Evolutionary conservation across 1,140 invertebrate species (phyloP), one percentile per base, ranked within the genome.

Genomic region (Rhagoletis pomonella): DNA sequence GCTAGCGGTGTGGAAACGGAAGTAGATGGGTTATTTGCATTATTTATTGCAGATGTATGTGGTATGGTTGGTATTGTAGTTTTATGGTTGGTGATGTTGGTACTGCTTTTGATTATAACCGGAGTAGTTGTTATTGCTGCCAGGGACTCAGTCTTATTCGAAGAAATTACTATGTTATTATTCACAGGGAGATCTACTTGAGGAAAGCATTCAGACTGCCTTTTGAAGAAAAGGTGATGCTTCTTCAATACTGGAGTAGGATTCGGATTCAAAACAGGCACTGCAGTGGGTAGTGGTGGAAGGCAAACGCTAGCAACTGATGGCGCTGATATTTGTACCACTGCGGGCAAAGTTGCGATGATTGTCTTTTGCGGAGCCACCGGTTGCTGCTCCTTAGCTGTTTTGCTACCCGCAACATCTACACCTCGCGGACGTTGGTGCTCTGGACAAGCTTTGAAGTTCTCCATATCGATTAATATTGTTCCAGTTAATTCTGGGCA

Each of bases 201-300:
- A 17, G 91, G 91, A 90, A 92, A 92, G 81, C 89, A 89, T 64
- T 92, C 91, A 62, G 91, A 92, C 89, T 93, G 92, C 87, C 92
- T 89, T 89, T 92, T 93, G 65, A 90, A 92, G 86, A 90, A 93
- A 87, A 93, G 89, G 89, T 92, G 92, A 89, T 93, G 92, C 85
- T 93, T 93, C 87, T 93, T 93, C 10, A 93, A 86, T 4, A 90
- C 92, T 69, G 90, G 90, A 55, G 90, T 92, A 58, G 87, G 59
- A 69, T 87, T 90, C 39, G 67, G 10, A 39, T 81, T 87, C 2
- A 47, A 12, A 58, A 9, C 50, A 42, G 60, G 14, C 55, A 60
- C 84, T 62, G 55, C 19, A 65, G 77, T 17, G 67, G 88, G 65
- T 87, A 88, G 7, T 59, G 44, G 73, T 12, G 89, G 88, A 4